Percentiles rank a stretch among this genome's conserved stretches.
These are phyloP conservation scores for Chaenodraco wilsoni DNA, from an alignment of 2,797 vertebrate genomes.

Conservation along the genomic window DNA sequence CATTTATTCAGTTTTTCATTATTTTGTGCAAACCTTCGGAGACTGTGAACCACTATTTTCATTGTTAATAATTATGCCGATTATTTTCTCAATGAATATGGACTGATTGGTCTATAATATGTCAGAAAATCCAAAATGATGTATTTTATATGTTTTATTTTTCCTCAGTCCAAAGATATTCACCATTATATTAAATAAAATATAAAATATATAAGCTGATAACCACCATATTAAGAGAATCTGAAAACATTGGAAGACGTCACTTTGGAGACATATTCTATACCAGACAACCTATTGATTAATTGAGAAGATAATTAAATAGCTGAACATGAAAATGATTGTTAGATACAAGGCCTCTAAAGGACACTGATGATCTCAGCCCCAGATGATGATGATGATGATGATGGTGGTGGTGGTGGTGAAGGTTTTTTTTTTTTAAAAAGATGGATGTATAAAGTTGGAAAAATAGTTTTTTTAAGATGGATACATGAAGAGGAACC, in stretches of 20 bases:
- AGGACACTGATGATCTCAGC: conserved; percentile 7
- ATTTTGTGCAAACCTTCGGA: neutral
- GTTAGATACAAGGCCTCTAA: neutral
- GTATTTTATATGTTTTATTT: too few species aligned
- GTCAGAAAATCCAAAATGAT: too few species aligned
- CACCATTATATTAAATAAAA: too few species aligned
- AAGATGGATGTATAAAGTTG: conserved; percentile 22
- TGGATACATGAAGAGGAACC: neutral
- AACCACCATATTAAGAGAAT: too few species aligned
- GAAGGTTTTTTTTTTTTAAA: neutral
- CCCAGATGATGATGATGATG: neutral
- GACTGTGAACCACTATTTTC: neutral
- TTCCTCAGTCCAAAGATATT: too few species aligned
- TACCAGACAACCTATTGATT: neutral
- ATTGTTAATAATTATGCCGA: too few species aligned
- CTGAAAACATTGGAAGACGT: neutral
- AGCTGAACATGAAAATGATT: neutral
- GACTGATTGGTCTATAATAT: too few species aligned
- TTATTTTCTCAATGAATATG: too few species aligned
- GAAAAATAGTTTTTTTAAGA: conserved; percentile 13
- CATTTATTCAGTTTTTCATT: neutral
- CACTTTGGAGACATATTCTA: neutral
- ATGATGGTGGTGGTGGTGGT: neutral
- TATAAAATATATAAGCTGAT: too few species aligned
- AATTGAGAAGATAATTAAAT: neutral